Conservation (phyloP, 2,113 vertebrate genomes). For the Hippocampus comes region DNA sequence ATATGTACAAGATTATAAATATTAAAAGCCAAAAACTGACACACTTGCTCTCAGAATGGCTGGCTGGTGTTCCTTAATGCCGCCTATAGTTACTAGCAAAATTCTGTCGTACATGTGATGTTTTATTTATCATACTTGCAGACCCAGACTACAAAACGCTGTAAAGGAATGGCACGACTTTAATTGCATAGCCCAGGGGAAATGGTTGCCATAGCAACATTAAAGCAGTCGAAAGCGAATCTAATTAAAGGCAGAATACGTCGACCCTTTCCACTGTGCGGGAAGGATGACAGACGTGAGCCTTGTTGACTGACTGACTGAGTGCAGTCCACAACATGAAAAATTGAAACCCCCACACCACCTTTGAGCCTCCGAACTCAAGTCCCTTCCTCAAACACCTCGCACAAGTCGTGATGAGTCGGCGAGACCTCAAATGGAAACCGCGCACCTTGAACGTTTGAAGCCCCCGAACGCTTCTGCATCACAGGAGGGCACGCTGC, state of each 20-base stretch:
- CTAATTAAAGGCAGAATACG: conserved; percentile 40
- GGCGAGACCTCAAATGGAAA: conserved; percentile 4
- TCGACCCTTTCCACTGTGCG: background rate
- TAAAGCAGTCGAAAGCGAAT: conserved; percentile 54
- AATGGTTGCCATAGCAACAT: conserved; percentile 62
- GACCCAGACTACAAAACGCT: conserved; percentile 61
- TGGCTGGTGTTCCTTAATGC: conserved; percentile 17
- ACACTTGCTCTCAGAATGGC: conserved; percentile 10
- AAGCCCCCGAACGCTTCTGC: conserved; percentile 26
- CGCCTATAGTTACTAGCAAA: conserved; percentile 41
- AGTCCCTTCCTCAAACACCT: background rate
- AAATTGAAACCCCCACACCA: background rate
- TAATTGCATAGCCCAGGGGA: conserved; percentile 69
- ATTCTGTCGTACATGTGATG: conserved; percentile 55
- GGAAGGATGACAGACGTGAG: background rate
- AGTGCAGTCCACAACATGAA: background rate
- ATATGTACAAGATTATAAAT: background rate
- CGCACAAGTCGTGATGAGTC: conserved; percentile 11
- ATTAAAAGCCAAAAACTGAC: conserved; percentile 8
- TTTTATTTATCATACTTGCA: conserved; percentile 66
- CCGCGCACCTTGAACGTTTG: conserved; percentile 14
- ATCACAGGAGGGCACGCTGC: conserved; percentile 31
- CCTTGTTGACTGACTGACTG: background rate
- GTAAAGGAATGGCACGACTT: conserved; percentile 64
- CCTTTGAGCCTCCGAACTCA: background rate